Base-by-base conservation (phyloP, 2,113 vertebrate species). In the Perccottus glenii region DNA sequence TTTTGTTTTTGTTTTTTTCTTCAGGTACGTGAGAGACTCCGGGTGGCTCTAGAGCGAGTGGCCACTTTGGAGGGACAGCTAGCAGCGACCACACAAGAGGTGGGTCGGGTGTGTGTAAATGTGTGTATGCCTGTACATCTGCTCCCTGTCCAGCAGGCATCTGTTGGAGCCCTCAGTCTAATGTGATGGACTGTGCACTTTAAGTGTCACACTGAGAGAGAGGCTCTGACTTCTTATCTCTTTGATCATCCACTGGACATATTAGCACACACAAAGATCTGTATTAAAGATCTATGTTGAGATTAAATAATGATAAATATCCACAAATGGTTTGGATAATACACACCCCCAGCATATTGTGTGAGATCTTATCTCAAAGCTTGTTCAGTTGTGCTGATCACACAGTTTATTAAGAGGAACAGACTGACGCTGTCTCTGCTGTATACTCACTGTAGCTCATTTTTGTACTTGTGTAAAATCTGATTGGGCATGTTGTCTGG, bases 1-100 rank as follows among this genome's bases (percentile, higher is more conserved):
- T 43, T 6, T 8, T 43, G 42, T 8, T 6, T 16, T 36, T 73
- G 44, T 81, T 45, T 74, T 32, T 59, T 5, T 42, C 57, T 40
- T 55, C 87, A 99, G 96, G 97, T 99, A 70, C 94, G 97, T 71
- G 96, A 98, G 83, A 93, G 96, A 60, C 89, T 98, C 65, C 92
- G 96, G 64, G 95, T 96, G 55, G 94, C 97, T 11, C 88, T 99
- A 56, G 96, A 98, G 87, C 91, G 95, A 70, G 96, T 98, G 48
- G 89, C 95, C 44, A 94, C 94, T 50, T 81, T 99, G 87, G 97
- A 98, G 85, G 95, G 95, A 78, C 95, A 99, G 83, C 90, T 98
- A 0, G 80, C 94, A 38, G 63, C 93, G 11, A 94, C 94, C 70
- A 95, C 94, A 58, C 94, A 95, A 80, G 96, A 99, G 96, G 97